Percentiles rank a stretch among this genome's conserved stretches.
Conservation (phyloP, 2,113 vertebrate genomes). For the Upupa epops region DNA sequence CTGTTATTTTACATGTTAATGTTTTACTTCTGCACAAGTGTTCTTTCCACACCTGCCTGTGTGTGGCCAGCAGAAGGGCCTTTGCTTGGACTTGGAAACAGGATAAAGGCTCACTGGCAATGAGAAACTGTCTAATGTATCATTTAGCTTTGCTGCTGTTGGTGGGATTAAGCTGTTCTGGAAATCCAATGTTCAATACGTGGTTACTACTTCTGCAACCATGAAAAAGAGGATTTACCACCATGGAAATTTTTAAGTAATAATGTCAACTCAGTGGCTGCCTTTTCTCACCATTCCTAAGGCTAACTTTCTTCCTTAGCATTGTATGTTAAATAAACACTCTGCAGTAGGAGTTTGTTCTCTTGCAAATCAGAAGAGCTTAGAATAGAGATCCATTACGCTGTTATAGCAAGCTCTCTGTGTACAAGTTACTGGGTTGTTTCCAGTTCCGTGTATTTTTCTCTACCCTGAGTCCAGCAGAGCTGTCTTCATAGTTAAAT, state of each 20-base stretch:
- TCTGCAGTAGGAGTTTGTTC: neutral
- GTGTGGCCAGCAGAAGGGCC: neutral
- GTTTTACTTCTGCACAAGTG: neutral
- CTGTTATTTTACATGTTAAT: neutral
- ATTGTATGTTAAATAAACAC: neutral
- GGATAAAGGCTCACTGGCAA: neutral
- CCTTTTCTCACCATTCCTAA: neutral
- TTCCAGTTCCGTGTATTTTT: neutral
- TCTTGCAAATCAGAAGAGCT: neutral
- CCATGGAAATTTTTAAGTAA: neutral
- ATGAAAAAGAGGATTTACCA: neutral
- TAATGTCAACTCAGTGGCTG: neutral
- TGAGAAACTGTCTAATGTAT: neutral
- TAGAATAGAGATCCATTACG: neutral
- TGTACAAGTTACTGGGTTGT: neutral
- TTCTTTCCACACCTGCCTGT: neutral
- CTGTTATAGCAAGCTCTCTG: neutral
- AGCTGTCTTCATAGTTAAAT: neutral
- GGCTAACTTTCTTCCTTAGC: neutral
- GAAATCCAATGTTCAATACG: neutral
- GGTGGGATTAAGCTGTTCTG: neutral
- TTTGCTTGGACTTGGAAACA: neutral
- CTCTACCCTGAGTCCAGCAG: neutral
- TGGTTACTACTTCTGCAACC: neutral
- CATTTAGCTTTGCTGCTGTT: neutral